Base-by-base conservation (phyloP, 2,113 vertebrate genomes). In the Bolborhynchus lineola region DNA sequence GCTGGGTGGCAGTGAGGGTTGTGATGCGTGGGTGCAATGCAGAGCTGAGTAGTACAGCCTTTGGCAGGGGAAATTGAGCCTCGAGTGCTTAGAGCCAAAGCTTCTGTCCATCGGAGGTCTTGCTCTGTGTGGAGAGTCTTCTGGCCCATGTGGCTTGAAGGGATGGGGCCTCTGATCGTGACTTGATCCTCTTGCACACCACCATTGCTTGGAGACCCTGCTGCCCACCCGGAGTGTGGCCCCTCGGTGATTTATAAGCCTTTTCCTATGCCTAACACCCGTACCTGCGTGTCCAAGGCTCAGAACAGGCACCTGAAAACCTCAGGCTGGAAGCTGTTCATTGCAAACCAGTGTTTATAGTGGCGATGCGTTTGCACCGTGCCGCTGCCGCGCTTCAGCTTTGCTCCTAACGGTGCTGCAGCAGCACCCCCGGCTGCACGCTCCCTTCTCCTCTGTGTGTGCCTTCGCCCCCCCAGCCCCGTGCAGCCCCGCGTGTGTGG, bases 361-460 rank as follows among this genome's bases (percentile, higher is more conserved):
- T 7, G 33, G 35, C 57, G 21, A 35, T 35, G 57, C 57, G 6
- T 59, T 5, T 13, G 33, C 37, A 4, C 13, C 0, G 5, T 5
- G 12, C 41, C 15, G 1, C 62, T 29, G 7, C 37, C 49, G 3
- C 1, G 14, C 4, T 28, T 16, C 18, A 11, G 7, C 31, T 24
- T 2, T 12, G 50, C 44, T 26, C 18, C 28, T 5, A 3, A 7
- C 11, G 3, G 37, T 16, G 33, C 3, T 4, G 31, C 0, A 3
- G 33, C 3, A 9, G 29, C 2, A 3, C 63, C 2, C 42, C 55
- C 9, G 26, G 44, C 7, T 10, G 13, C 16, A 3, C 6, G 2
- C 16, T 0, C 19, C 11, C 16, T 3, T n/a, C 57, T 35, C 33
- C 57, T 35, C 33, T 35, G 57, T 7, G 1, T 2, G 7, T 4